Percentiles rank a stretch among this genome's conserved stretches.
Evolutionary conservation across 2,888 invertebrate species (phyloP).

Genomic region (Luffia ferchaultella): DNA sequence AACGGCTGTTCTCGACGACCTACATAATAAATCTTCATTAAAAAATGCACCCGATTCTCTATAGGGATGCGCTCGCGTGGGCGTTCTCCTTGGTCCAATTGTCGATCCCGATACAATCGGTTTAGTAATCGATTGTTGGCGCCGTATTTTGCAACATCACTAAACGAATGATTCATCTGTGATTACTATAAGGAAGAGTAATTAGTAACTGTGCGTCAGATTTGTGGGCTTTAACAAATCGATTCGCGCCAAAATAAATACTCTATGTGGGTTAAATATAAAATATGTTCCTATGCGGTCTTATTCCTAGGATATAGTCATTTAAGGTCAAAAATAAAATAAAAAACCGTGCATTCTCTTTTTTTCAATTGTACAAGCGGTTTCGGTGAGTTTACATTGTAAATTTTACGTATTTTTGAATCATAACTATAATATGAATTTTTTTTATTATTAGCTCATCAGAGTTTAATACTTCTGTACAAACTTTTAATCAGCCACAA

Average conservation of each 20-base stretch:
- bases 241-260: not conserved
- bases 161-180: not conserved
- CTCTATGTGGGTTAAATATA: not conserved
- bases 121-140: not conserved
- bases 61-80: not conserved
- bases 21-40: not conserved
- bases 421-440: too few species aligned
- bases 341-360: too few species aligned
- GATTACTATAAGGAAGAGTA: not conserved
- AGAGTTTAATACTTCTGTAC: too few species aligned
- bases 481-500: too few species aligned
- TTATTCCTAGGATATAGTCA: too few species aligned
- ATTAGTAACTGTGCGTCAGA: not conserved
- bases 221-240: not conserved
- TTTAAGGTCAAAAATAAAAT: too few species aligned
- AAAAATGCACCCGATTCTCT: not conserved
- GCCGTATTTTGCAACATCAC: not conserved
- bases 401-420: too few species aligned
- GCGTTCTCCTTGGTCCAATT: not conserved
- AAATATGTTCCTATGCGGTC: too few species aligned
- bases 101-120: not conserved
- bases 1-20: too few species aligned
- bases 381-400: too few species aligned
- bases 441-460: too few species aligned
- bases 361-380: too few species aligned